phyloP scores from a whole-genome alignment of 2,888 invertebrate species.

The Orgyia antiqua region DNA sequence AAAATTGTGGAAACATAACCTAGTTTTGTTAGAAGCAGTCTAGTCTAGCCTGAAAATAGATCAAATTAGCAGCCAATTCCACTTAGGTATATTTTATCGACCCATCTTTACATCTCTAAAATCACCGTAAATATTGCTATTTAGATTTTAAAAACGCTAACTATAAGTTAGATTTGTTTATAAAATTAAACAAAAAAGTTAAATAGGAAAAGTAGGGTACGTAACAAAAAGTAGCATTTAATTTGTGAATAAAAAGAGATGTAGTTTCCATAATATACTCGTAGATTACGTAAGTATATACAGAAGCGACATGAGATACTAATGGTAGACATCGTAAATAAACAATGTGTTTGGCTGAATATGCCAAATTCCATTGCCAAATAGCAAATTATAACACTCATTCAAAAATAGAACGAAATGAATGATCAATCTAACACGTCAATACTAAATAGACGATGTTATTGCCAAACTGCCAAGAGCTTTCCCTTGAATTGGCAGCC shows the following conservation, averaged over 20 bases:
- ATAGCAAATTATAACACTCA: conserved; percentile 25
- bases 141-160: too few relatives aligned
- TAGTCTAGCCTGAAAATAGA: neutral
- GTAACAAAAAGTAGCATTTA: too few relatives aligned
- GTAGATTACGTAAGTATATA: too few relatives aligned
- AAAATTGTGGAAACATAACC: neutral
- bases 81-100: neutral
- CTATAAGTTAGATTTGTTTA: too few relatives aligned
- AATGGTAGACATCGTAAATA: too few relatives aligned
- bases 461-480: conserved; percentile 42
- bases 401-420: conserved; percentile 36
- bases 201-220: too few relatives aligned
- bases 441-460: conserved; percentile 37
- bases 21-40: conserved; percentile 1
- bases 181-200: too few relatives aligned
- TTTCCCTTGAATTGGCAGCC: conserved; percentile 37
- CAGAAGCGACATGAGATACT: too few relatives aligned
- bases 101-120: neutral
- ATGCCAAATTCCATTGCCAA: conserved; percentile 28
- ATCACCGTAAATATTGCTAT: neutral
- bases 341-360: conserved; percentile 5
- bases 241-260: too few relatives aligned
- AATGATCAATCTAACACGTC: conserved; percentile 50
- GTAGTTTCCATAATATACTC: too few relatives aligned
- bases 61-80: conserved; percentile 1